phyloP scores from a whole-genome alignment of 2,888 invertebrate genomes.

The Crepidodera aurea region DNA sequence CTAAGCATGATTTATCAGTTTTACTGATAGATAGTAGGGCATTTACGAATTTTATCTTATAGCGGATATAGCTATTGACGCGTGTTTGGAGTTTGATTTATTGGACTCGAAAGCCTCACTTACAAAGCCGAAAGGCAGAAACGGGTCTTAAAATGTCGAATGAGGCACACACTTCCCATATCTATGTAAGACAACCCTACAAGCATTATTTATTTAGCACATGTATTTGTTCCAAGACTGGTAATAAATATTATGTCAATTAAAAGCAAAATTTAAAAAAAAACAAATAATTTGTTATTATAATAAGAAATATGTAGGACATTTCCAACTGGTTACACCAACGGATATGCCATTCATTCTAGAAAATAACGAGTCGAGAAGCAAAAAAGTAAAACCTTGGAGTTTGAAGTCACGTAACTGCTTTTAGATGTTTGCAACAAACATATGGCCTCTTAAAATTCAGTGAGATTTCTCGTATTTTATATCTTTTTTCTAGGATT shows the following conservation, averaged over 20 bases:
- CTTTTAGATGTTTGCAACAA: conserved; percentile 6
- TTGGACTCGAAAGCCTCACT: too few species aligned
- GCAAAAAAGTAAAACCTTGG: conserved; percentile 7
- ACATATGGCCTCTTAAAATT: conserved; percentile 12
- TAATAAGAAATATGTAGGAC: conserved; percentile 17
- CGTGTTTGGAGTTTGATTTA: too few species aligned
- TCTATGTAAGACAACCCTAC: too few species aligned
- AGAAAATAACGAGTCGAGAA: background rate
- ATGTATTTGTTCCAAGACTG: too few species aligned
- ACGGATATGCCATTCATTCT: conserved; percentile 20
- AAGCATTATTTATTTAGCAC: too few species aligned
- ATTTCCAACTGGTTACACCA: conserved; percentile 7
- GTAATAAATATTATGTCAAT: background rate
- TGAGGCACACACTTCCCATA: too few species aligned
- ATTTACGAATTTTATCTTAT: too few species aligned
- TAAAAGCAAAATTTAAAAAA: background rate
- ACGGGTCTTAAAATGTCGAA: too few species aligned
- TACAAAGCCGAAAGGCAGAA: too few species aligned
- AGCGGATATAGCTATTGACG: too few species aligned
- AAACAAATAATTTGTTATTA: conserved; percentile 4
- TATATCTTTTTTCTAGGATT: background rate
- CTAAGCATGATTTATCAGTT: too few species aligned
- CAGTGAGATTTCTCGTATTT: background rate
- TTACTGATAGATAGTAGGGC: too few species aligned
- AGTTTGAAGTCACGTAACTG: conserved; percentile 15